Evolutionary conservation across 2,113 vertebrate genomes (phyloP).

Genomic region (cattle (Bos taurus)): DNA sequence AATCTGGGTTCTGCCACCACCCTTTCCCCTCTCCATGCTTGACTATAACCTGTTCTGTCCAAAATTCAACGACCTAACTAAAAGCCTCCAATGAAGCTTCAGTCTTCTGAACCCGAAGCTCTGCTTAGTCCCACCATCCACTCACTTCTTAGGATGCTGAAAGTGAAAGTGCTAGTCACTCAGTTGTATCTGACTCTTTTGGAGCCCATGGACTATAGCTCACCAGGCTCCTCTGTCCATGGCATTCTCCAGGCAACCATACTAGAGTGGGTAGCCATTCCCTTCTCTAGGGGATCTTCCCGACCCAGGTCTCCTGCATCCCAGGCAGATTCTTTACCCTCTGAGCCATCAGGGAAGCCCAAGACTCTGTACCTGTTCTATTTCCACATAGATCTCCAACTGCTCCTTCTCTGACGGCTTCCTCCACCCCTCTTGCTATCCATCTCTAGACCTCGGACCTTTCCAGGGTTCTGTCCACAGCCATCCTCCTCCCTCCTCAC

Average conservation of each 20-base stretch:
- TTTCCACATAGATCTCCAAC: not conserved
- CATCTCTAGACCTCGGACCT: not conserved
- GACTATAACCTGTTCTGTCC: not conserved
- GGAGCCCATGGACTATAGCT: not conserved
- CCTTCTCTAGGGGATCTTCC: not conserved
- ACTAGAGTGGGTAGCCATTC: not conserved
- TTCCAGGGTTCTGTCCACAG: not conserved
- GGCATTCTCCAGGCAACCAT: not conserved
- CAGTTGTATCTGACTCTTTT: not conserved
- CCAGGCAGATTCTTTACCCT: not conserved
- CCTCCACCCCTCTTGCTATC: not conserved
- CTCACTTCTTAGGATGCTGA: not conserved
- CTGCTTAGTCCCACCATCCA: too few species aligned
- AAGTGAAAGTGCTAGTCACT: not conserved
- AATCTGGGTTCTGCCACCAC: not conserved
- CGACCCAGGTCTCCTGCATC: not conserved
- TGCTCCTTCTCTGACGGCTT: not conserved
- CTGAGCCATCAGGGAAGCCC: not conserved
- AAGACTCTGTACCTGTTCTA: not conserved
- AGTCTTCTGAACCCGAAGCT: accelerated
- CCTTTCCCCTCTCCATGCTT: not conserved
- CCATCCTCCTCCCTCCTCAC: not conserved
- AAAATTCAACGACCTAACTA: not conserved
- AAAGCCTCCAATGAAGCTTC: not conserved
- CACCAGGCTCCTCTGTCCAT: not conserved